Percentiles rank a stretch among this genome's conserved stretches.
phyloP scores from a whole-genome alignment of 2,113 vertebrate species.

The Chascanopsetta lugubris region DNA sequence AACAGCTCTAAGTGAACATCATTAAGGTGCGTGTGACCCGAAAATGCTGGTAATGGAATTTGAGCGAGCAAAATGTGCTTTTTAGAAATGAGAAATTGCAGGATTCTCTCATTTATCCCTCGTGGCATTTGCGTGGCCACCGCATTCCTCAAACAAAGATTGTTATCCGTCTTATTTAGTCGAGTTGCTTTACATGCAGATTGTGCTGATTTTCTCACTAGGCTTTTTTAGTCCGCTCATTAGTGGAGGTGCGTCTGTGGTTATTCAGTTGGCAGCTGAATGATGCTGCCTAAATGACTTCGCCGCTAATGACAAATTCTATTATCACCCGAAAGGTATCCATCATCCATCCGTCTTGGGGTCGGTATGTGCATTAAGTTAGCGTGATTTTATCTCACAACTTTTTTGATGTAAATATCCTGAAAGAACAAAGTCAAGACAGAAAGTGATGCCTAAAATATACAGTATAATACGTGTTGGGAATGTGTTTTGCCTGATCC shows the following conservation, averaged over 20 bases:
- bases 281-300: conserved; percentile 25
- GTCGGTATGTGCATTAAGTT: neutral
- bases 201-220: neutral
- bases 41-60: conserved; percentile 41
- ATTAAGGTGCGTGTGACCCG: conserved; percentile 31
- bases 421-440: neutral
- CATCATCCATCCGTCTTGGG: neutral
- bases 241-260: conserved; percentile 7
- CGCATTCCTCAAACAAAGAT: neutral
- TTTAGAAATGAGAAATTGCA: no score
- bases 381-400: conserved; percentile 13
- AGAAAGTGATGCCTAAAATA: neutral
- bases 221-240: neutral
- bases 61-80: neutral
- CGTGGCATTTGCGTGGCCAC: conserved; percentile 3
- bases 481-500: neutral
- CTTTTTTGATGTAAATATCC: neutral
- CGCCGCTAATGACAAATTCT: conserved; percentile 36
- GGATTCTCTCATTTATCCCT: conserved; percentile 1
- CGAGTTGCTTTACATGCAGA: conserved; percentile 11
- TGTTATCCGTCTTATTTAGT: neutral
- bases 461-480: neutral
- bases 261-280: conserved; percentile 24
- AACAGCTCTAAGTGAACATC: conserved; percentile 30
- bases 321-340: conserved; percentile 18